These are phyloP conservation scores for Ciconia maguari DNA, from an alignment of 2,113 vertebrate species.

Conservation along the genomic window DNA sequence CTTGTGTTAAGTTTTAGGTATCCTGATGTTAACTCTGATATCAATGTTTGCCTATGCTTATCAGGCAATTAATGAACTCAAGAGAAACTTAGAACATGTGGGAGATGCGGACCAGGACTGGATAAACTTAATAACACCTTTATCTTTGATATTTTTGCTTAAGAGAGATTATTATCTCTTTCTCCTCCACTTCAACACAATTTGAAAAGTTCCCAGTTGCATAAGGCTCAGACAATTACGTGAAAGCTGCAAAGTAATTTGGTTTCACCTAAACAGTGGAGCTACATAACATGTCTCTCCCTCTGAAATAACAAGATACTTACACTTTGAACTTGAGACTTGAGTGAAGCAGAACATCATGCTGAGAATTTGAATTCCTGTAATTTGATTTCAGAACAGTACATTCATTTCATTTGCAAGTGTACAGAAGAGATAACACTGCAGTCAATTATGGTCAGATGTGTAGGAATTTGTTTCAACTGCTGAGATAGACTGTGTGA, in stretches of 20 bases:
- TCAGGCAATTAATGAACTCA: background rate
- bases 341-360: constrained; percentile 10
- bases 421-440: background rate
- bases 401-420: constrained; percentile 26
- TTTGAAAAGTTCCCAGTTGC: background rate
- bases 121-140: background rate
- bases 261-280: background rate
- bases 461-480: constrained; percentile 12
- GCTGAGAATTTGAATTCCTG: constrained; percentile 50
- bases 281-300: background rate
- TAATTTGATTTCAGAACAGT: constrained; percentile 46
- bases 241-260: background rate
- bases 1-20: background rate
- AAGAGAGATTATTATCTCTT: background rate
- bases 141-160: background rate
- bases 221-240: background rate
- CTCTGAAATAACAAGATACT: constrained; percentile 4
- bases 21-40: background rate
- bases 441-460: constrained; percentile 8
- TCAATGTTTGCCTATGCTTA: background rate
- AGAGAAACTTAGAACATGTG: background rate
- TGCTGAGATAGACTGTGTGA: background rate
- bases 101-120: background rate
- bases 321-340: constrained; percentile 8
- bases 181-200: background rate